Evolutionary conservation across 2,113 vertebrate genomes (phyloP), one percentile per base, ranked within the genome.

Genomic region (Microtus ochrogaster): DNA sequence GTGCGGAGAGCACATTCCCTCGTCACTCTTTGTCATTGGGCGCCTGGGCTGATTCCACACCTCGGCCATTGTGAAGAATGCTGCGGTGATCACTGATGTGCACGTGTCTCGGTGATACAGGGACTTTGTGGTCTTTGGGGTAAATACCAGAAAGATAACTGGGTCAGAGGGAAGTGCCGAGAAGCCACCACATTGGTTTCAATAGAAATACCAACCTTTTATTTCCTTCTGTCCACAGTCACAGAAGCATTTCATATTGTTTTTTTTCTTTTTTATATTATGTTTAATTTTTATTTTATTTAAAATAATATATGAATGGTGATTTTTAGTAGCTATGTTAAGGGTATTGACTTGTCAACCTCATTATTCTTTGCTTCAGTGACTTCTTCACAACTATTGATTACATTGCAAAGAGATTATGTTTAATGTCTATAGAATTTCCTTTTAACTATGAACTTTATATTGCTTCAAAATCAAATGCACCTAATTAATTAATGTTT

Each of bases 401-500:
- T 97, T 96, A 93, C 81, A 90, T 89, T 89, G 33, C 74, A 90
- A 61, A 95, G 52, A 84, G 81, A 97, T 96, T 95, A 63, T 94
- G 68, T 65, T 36, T 88, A 86, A 96, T 97, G 91, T 97, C 98
- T 98, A 97, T 96, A 89, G 94, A 92, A 94, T 97, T 94, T 97
- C 82, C 36, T 82, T 73, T 98, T 94, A 98, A 97, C 94, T 98
- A 77, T 95, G 55, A 97, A 85, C 83, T 95, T 96, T 97, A 95
- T 97, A 98, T 97, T 98, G 92, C 94, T 97, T 98, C 97, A 97
- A 97, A 98, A 98, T 97, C 97, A 92, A 93, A 97, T 97, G 89
- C 91, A 96, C 74, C 89, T 97, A 98, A 97, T 98, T 98, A 98
- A 97, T 98, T 98, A 98, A 78, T 97, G 81, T 94, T 98, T 97